Percentiles rank a stretch among this genome's conserved stretches.
phyloP scores from a whole-genome alignment of 2,113 vertebrate genomes.

The Vombatus ursinus region DNA sequence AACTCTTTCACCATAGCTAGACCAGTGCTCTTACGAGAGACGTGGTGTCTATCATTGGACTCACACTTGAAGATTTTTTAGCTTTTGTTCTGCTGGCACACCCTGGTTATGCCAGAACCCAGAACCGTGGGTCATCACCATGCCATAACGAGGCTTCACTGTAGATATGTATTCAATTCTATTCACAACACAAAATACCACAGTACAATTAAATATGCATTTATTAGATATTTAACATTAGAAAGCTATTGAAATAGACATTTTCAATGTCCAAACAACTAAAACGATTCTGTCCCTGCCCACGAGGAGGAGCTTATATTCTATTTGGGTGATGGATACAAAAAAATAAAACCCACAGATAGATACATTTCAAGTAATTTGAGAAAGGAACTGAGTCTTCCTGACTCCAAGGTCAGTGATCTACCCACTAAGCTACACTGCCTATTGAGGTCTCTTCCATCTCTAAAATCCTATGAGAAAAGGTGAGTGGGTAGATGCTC shows the following conservation, averaged over 20 bases:
- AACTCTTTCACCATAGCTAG: not conserved
- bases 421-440: not conserved
- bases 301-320: too few relatives aligned
- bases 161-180: not conserved
- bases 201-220: not conserved
- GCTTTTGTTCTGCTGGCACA: not conserved
- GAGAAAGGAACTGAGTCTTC: not conserved
- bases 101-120: too few relatives aligned
- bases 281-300: too few relatives aligned
- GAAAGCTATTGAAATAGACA: not conserved
- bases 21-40: not conserved
- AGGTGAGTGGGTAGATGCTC: not conserved
- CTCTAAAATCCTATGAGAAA: not conserved
- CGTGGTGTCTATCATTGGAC: not conserved
- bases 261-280: not conserved
- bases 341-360: not conserved
- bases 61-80: not conserved
- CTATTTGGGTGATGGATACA: not conserved
- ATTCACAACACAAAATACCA: not conserved
- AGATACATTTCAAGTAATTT: not conserved
- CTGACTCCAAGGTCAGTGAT: not conserved
- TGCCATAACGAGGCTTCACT: not conserved
- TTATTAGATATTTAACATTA: not conserved
- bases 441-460: not conserved
- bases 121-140: too few relatives aligned